Base-by-base conservation (phyloP, 2,888 invertebrate genomes). In the Frankliniella fusca region DNA sequence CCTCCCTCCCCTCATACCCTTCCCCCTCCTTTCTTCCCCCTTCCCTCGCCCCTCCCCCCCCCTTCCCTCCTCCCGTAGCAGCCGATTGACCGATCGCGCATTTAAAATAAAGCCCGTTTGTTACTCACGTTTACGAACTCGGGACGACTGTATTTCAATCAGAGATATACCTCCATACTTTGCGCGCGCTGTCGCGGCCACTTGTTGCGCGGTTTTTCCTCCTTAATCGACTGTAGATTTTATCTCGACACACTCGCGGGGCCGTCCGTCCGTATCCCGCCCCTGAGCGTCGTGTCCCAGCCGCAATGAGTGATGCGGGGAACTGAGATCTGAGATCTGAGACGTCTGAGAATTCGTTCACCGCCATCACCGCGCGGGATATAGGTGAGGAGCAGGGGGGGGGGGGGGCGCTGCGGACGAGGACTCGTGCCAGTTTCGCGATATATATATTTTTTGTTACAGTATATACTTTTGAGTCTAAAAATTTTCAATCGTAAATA, bases 31-130 rank as follows among this genome's bases (percentile, higher is more conserved):
- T 50, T 15, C 50, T 50, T 50, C 50, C 18, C 54, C 8, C 54
- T 18, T 2, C 54, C 54, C 18, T 9, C 18, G 1, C 54, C 54
- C 18, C 8, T 1, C 54, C 18, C 54, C 18, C 54, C 18, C 15
- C 15, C 61, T 61, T n/a, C 61, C 61, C 15, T 15, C 20, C 61
- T 61, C 11, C 15, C 61, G 20, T 61, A 18, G 18, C 61, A 7
- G 61, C 61, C 61, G 70, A 76, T 76, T 76, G 70, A 76, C 70
- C 70, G 70, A 76, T 76, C 70, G 70, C 27, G 27, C 70, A 27
- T 76, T 76, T 23, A 76, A 76, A 76, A 23, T 76, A 76, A 76
- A 23, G 70, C 70, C 70, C 70, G 70, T 76, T 27, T 70, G 23
- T 23, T 12, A 76, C 70, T 11, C 27, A 27, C 70, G 27, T 76